These are phyloP conservation scores for Cryptotis parvus DNA, from an alignment of 2,113 vertebrate species.

Conservation along the genomic window DNA sequence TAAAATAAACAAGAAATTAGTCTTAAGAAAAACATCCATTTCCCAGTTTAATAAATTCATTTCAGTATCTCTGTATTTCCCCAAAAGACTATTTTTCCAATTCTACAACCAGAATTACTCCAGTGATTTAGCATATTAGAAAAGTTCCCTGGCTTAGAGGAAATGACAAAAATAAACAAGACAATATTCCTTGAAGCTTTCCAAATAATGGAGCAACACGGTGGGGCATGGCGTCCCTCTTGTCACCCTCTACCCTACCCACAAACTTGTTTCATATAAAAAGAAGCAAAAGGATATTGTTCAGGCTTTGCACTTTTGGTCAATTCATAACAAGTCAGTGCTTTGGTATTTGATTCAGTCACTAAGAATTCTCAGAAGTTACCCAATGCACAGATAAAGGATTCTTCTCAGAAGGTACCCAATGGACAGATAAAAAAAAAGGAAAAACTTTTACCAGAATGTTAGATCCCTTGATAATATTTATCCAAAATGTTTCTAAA, in stretches of 20 bases:
- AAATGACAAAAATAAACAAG: constrained; percentile 46
- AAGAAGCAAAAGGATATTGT: constrained; percentile 39
- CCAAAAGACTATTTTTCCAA: not conserved
- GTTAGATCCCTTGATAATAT: constrained; percentile 60
- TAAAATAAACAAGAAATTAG: constrained; percentile 3
- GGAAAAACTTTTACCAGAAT: constrained; percentile 42
- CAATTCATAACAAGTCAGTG: constrained; percentile 18
- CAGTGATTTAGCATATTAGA: constrained; percentile 26
- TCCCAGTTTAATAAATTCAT: not conserved
- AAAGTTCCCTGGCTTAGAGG: constrained; percentile 8
- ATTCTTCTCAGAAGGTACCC: constrained; percentile 54
- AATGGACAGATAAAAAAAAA: constrained; percentile 63
- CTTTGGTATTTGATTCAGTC: constrained; percentile 54
- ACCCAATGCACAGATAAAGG: no score
- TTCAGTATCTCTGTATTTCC: not conserved
- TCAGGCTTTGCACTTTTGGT: constrained; percentile 63
- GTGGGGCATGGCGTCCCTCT: not conserved
- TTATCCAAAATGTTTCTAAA: constrained; percentile 71
- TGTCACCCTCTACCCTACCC: not conserved
- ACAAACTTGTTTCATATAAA: constrained; percentile 32
- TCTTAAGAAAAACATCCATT: not conserved
- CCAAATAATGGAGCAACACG: not conserved
- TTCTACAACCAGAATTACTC: not conserved
- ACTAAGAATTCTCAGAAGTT: constrained; percentile 52
- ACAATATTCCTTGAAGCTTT: constrained; percentile 4